Evolutionary conservation across 2,113 vertebrate species (phyloP).

Genomic region (Baryphthengus martii): DNA sequence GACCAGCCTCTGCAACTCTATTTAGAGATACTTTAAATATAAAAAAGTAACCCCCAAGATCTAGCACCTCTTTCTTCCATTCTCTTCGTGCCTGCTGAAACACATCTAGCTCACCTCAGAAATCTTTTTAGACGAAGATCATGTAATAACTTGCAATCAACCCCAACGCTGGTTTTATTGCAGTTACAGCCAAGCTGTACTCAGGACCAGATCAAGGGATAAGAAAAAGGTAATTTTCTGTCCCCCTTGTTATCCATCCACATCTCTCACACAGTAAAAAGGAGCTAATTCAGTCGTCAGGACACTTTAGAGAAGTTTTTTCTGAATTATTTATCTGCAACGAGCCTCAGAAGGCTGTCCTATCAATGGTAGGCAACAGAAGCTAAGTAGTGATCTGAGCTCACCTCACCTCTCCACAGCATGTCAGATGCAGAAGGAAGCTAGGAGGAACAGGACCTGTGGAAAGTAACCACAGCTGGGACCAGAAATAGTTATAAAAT

Average conservation of each 20-base stretch:
- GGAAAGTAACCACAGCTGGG: neutral
- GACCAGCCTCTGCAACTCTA: neutral
- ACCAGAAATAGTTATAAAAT: neutral
- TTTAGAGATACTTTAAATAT: neutral
- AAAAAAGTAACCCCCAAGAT: neutral
- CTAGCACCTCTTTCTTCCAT: neutral
- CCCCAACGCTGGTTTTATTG: neutral
- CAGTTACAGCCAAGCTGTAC: neutral
- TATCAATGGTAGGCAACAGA: neutral
- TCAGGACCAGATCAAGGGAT: slow-evolving; percentile 8
- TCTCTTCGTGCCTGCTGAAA: neutral
- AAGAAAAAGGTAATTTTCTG: slow-evolving; percentile 40
- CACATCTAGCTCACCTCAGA: neutral
- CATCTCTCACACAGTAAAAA: neutral
- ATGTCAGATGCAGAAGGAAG: neutral
- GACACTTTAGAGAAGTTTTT: neutral
- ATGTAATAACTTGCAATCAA: slow-evolving; percentile 35
- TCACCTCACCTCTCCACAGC: neutral
- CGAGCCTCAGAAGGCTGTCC: neutral
- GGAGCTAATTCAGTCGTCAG: neutral
- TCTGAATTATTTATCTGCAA: neutral
- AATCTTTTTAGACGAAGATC: neutral
- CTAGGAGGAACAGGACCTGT: neutral
- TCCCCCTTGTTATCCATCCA: neutral
- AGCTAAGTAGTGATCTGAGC: neutral